Conservation (phyloP, 2,113 vertebrate species). For the Xenus cinereus region DNA sequence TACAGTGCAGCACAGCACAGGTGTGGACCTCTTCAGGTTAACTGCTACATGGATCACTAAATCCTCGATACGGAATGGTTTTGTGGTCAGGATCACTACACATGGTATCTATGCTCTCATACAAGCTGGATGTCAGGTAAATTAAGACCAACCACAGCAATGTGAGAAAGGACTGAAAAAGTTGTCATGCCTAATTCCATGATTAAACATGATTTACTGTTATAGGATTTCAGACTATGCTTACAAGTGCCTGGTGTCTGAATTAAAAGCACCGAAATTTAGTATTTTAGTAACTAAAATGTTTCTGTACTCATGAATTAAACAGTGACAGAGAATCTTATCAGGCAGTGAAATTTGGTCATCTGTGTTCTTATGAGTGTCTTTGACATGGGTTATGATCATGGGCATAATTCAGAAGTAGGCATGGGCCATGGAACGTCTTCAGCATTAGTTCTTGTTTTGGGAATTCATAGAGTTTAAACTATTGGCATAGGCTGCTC, state of each 20-base stretch:
- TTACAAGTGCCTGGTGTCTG: background rate
- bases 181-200: background rate
- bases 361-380: background rate
- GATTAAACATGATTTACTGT: background rate
- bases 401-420: background rate
- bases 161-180: background rate
- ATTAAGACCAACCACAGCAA: background rate
- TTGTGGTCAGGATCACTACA: background rate
- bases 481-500: fast-evolving
- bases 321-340: background rate
- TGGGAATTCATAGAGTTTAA: background rate
- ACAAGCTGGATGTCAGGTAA: fast-evolving
- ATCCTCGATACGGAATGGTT: background rate
- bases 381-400: background rate
- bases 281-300: background rate
- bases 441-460: background rate
- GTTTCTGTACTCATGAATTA: background rate
- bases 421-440: background rate
- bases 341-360: background rate
- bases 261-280: background rate
- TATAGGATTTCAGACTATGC: background rate
- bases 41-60: background rate
- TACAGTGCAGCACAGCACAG: background rate
- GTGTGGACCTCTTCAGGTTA: background rate
- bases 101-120: background rate